Base-by-base conservation (phyloP, 2,113 vertebrate genomes). In the Terrapene triunguis region DNA sequence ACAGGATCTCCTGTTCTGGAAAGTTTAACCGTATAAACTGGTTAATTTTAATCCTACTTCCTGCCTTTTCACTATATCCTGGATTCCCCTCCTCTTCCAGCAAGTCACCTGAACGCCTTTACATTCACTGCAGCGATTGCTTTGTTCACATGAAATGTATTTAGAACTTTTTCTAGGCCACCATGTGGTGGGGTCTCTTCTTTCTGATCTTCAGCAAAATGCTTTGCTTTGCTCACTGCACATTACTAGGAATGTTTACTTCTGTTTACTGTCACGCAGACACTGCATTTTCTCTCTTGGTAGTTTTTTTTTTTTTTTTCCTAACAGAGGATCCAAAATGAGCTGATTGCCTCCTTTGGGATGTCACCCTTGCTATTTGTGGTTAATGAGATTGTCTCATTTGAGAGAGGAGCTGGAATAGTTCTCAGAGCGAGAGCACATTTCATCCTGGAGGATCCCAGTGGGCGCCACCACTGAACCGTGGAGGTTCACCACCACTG, bases 371-470 rank as follows among this genome's bases (percentile, higher is more conserved):
- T 44, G 1, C 24, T 87, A 14, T 74, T 42, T 25, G 62, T n/a
- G 35, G 13, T 69, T n/a, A 69, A 19, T 69, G 62, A n/a, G 62
- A 13, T n/a, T 74, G 78, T 59, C 57, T 2, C 35, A 88, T 85
- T 53, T 65, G 13, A 87, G 93, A 89, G 25, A 82, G 57, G 51
- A 95, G 85, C 74, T 88, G 4, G 50, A 62, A 25, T 24, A 57
- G 94, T 94, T 88, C 80, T 92, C 87, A 2, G 42, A 78, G 44
- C 7, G 38, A 54, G 5, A 74, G 84, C 90, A 82, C 76, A 6
- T 59, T 47, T 10, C 35, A 88, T 96, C 89, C 89, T 94, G 55
- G 87, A 88, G 59, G 94, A 95, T 96, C 96, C 69, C 95, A 96
- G 95, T 93, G 93, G 78, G 57, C 83, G 38, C 38, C 38, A 42